Base-by-base conservation (phyloP, 2,113 vertebrate genomes). In the Mus spicilegus region DNA sequence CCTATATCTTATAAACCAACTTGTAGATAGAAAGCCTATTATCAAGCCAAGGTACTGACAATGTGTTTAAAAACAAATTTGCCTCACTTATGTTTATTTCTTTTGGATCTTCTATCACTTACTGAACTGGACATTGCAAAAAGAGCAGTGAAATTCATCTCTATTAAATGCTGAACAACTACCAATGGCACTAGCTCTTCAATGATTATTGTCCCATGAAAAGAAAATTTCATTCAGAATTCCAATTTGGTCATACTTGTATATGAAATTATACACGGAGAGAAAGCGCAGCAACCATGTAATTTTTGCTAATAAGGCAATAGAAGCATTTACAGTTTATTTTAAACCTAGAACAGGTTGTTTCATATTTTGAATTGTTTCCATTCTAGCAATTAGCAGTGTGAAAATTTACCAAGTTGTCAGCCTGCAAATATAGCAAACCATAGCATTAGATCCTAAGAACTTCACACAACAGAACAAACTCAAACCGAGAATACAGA, bases 341-440 rank as follows among this genome's bases (percentile, higher is more conserved):
- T 61, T 72, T 84, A 46, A 92, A 65, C 5, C 3, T 51, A 24
- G 28, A 77, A 13, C 14, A 3, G 58, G 30, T 12, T 75, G 73
- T 92, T 94, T 84, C 90, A 87, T 6, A 24, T 73, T 94, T 80
- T 63, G n/a, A 94, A 4, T 73, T 14, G 17, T 94, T 90, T 95
- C 67, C n/a, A 81, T 63, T 90, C 24, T 63, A 75, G 46, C 33
- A 70, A 63, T 81, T 72, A 42, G 49, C 56, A 93, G 22, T 80
- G 3, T 90, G 42, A 78, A 80, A 90, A 78, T 36, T 75, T 22
- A 87, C 24, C 3, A 39, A 30, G 22, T 6, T 6, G 30, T 11
- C 24, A 63, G 16, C 82, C 22, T 81, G 13, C 9, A 82, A 14
- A 54, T n/a, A 72, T 28, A 42, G 88, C 2, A n/a, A 78, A 70